Percentiles rank a stretch among this genome's conserved stretches.
phyloP scores from a whole-genome alignment of 2,888 invertebrate genomes.

The Eupithecia insigniata region DNA sequence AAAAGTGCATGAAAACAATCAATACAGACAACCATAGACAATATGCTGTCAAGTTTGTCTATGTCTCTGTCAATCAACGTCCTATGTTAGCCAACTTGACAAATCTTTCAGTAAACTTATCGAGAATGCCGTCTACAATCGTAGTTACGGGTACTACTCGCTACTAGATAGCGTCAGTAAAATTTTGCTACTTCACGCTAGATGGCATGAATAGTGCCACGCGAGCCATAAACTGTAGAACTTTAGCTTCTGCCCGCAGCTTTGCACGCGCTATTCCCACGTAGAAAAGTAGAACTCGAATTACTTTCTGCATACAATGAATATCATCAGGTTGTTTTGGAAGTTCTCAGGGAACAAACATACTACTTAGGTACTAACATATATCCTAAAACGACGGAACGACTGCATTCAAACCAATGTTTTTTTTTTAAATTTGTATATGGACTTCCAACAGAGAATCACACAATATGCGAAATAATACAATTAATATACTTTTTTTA shows the following conservation, averaged over 20 bases:
- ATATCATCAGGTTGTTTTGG: no score
- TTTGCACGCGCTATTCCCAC: not conserved
- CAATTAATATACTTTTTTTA: no score
- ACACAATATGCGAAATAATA: no score
- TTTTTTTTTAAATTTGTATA: no score
- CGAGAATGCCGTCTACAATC: not conserved
- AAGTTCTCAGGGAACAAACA: no score
- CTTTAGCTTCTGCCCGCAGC: slow-evolving; percentile 18
- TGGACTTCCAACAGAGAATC: no score
- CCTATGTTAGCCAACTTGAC: not conserved
- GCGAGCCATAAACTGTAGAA: not conserved
- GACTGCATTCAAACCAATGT: no score
- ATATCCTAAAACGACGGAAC: no score
- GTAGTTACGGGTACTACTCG: slow-evolving; percentile 1
- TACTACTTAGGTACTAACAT: no score
- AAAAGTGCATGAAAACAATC: slow-evolving; percentile 41
- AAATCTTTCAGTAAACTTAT: not conserved
- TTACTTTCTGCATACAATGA: not conserved
- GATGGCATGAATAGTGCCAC: not conserved
- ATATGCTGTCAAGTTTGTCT: not conserved
- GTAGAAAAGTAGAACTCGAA: not conserved
- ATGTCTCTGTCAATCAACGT: slow-evolving; percentile 4
- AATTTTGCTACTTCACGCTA: not conserved
- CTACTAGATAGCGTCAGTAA: slow-evolving; percentile 9
- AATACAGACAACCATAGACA: slow-evolving; percentile 12